Evolutionary conservation across 2,888 invertebrate genomes (phyloP).

Genomic region (Lamellibrachia satsuma): DNA sequence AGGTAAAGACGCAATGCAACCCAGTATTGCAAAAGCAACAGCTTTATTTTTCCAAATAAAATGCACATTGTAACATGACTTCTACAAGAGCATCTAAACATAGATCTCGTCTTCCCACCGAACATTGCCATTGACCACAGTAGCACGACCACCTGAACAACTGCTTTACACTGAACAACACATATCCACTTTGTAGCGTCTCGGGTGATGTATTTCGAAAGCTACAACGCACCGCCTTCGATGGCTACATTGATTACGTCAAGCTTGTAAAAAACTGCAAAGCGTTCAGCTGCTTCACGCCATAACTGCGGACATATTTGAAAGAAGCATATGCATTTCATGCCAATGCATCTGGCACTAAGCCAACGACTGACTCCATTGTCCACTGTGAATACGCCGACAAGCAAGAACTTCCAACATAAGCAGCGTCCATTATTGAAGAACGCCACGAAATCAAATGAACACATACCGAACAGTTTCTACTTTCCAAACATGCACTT

Average conservation of each 20-base stretch:
- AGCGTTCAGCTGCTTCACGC: not conserved
- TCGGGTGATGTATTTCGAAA: not conserved
- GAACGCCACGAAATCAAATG: not conserved
- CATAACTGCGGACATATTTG: not conserved
- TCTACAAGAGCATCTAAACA: not conserved
- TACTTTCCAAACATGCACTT: not conserved
- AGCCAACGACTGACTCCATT: not conserved
- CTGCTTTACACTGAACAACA: not conserved
- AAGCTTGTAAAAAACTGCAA: not conserved
- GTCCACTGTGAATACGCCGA: not conserved
- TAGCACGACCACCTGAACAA: not conserved
- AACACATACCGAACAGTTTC: not conserved
- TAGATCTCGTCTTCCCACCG: slow-evolving; percentile 11
- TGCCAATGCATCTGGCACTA: not conserved
- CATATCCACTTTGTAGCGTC: not conserved
- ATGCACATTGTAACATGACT: not conserved
- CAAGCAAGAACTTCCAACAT: not conserved
- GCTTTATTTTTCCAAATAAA: slow-evolving; percentile 6
- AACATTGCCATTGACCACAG: not conserved
- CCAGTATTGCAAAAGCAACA: not conserved
- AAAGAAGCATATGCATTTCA: not conserved
- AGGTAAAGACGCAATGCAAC: not conserved
- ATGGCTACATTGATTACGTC: not conserved
- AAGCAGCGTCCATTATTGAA: not conserved
- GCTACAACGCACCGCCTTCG: not conserved